phyloP scores from a whole-genome alignment of 2,888 invertebrate species.

The Tanytarsus gracilentus region DNA sequence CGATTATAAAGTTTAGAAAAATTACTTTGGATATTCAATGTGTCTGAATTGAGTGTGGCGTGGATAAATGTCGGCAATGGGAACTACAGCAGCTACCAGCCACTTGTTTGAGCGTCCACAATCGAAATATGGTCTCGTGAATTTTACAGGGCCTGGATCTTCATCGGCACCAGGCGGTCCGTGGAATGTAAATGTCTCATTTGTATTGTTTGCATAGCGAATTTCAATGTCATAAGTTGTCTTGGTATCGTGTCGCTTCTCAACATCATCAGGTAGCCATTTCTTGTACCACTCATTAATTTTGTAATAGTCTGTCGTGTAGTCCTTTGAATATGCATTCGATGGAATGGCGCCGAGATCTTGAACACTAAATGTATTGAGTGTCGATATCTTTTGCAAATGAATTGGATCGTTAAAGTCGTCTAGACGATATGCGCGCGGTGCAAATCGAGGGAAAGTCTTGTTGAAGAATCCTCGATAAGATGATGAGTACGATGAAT shows the following conservation, averaged over 20 bases:
- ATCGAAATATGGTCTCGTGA: constrained; percentile 93
- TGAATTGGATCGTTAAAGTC: constrained; percentile 96
- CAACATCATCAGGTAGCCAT: constrained; percentile 85
- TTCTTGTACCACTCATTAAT: constrained; percentile 89
- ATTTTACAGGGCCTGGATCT: constrained; percentile 84
- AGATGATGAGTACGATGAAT: constrained; percentile 87
- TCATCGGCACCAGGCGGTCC: constrained; percentile 89
- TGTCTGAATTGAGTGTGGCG: constrained; percentile 87
- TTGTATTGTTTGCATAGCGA: constrained; percentile 86
- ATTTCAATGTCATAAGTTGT: constrained; percentile 91
- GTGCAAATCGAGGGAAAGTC: constrained; percentile 89
- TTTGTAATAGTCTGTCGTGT: constrained; percentile 81
- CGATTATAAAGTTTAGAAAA: constrained; percentile 32
- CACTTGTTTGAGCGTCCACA: constrained; percentile 93
- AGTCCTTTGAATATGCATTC: constrained; percentile 73
- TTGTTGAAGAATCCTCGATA: constrained; percentile 94
- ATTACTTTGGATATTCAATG: constrained; percentile 86
- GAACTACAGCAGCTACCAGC: constrained; percentile 88
- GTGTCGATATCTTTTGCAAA: constrained; percentile 84
- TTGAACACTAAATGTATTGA: constrained; percentile 79
- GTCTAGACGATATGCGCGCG: constrained; percentile 80
- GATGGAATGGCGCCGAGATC: constrained; percentile 79
- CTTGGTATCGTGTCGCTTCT: constrained; percentile 77
- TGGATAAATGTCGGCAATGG: constrained; percentile 92
- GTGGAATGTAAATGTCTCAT: constrained; percentile 93